Evolutionary conservation across 2,797 vertebrate genomes (phyloP).

Genomic region (Lacerta agilis): DNA sequence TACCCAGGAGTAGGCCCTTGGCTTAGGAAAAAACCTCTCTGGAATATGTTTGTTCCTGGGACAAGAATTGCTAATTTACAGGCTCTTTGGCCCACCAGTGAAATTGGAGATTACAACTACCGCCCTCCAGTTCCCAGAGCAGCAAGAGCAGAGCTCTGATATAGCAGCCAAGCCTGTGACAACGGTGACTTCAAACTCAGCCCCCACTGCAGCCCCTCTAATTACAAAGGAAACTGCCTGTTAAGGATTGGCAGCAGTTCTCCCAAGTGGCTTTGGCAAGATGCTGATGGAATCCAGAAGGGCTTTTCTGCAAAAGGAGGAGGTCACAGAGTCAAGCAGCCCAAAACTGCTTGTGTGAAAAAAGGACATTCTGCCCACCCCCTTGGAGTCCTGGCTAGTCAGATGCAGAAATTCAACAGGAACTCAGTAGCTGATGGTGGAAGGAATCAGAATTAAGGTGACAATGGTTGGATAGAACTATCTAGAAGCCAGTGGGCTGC

Average conservation of each 20-base stretch:
- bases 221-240: constrained; percentile 49
- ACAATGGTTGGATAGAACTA: not conserved
- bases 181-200: not conserved
- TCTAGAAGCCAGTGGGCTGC: too few relatives aligned
- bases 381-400: not conserved
- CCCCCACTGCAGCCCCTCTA: not conserved
- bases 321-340: not conserved
- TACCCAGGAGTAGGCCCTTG: not conserved
- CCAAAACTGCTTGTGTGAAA: not conserved
- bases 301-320: not conserved
- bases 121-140: not conserved
- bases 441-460: not conserved
- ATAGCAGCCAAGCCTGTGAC: not conserved
- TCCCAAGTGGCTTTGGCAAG: constrained; percentile 44
- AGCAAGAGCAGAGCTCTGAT: not conserved
- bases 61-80: too few relatives aligned
- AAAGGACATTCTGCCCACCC: not conserved
- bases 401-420: not conserved
- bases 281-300: constrained; percentile 7
- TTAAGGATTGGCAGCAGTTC: constrained; percentile 21
- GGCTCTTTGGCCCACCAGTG: not conserved
- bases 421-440: not conserved
- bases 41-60: not conserved
- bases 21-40: not conserved
- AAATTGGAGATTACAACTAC: not conserved